Base-by-base conservation (phyloP, 2,797 vertebrate species). In the Pampus argenteus region DNA sequence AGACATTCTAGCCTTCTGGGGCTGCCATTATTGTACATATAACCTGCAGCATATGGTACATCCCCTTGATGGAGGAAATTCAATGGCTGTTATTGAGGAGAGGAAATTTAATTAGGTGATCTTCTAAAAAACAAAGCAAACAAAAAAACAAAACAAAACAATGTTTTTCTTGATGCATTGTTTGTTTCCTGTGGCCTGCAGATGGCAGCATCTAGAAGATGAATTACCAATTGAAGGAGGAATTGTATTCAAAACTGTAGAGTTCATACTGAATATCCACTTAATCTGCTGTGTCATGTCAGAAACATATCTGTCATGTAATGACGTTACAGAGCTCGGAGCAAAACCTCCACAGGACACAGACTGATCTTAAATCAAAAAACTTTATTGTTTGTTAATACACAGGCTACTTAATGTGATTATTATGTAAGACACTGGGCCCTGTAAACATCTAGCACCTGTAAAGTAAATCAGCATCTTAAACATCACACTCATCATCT, bases 21-120 rank as follows among this genome's bases (percentile, higher is more conserved):
- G 81, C 78, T 66, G 67, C 71, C 55, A 65, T 88, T 87, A 91
- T 89, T 91, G 76, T 36, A 36, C 34, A 36, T 90, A 87, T 81
- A 88, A 91, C 86, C 88, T 68, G 88, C 82, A 89, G 91, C 86
- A 89, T 85, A 88, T 88, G 82, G 76, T 71, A 74, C 85, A 76
- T 76, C 81, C 68, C 79, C 86, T 77, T 85, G 81, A 88, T 85
- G 76, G 81, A 62, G 82, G 79, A 69, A 66, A 83, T 84, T 81
- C 76, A 83, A 42, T 58, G 6, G 81, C 82, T 85, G 85, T 88
- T 91, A 88, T 85, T 90, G 84, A 85, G 79, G 69, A 70, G 20
- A 73, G 79, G 84, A 85, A 80, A 90, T 89, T 82, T 80, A 83
- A 90, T 91, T 85, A 88, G 77, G 64, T 81, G 67, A 84, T 84